Percentiles rank a stretch among this genome's conserved stretches.
phyloP scores from a whole-genome alignment of 2,888 invertebrate species.

The Oscheius sp. region DNA sequence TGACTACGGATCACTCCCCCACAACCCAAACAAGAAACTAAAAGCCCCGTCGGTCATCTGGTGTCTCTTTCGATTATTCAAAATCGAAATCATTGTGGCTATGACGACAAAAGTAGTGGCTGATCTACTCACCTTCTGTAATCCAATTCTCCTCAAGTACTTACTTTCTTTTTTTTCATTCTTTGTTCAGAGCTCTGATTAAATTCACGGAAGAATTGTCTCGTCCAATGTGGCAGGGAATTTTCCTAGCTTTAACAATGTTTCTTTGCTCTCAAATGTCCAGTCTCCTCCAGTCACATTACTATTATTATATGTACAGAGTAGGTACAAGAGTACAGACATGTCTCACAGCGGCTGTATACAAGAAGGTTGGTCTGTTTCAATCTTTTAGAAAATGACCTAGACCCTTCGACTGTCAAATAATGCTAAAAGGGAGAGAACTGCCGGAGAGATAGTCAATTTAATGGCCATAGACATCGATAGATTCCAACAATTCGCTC shows the following conservation, averaged over 20 bases:
- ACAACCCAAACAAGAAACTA: neutral
- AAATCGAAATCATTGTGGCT: slow-evolving; percentile 63
- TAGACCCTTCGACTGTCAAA: slow-evolving; percentile 72
- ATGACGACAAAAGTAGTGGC: slow-evolving; percentile 62
- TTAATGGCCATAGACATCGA: slow-evolving; percentile 75
- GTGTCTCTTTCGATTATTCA: slow-evolving; percentile 61
- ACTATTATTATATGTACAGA: slow-evolving; percentile 68
- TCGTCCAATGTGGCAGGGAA: slow-evolving; percentile 67
- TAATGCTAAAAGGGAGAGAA: slow-evolving; percentile 72
- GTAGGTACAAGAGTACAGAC: slow-evolving; percentile 68
- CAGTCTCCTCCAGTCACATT: slow-evolving; percentile 66
- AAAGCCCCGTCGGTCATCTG: slow-evolving; percentile 45
- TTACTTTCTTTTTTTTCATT: neutral
- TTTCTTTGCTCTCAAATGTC: slow-evolving; percentile 63
- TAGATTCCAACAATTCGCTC: slow-evolving; percentile 71
- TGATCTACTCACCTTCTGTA: slow-evolving; percentile 63
- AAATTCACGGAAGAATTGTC: slow-evolving; percentile 60
- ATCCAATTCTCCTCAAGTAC: slow-evolving; percentile 64
- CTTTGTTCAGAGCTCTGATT: slow-evolving; percentile 52
- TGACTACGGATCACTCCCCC: slow-evolving; percentile 46
- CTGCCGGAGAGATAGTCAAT: slow-evolving; percentile 75
- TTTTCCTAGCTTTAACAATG: slow-evolving; percentile 62
- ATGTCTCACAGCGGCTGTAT: slow-evolving; percentile 66
- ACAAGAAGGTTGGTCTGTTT: slow-evolving; percentile 71
- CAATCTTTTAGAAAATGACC: neutral